Conservation (phyloP, 2,797 vertebrate genomes). For the Microctenopoma steveboyesi region DNA sequence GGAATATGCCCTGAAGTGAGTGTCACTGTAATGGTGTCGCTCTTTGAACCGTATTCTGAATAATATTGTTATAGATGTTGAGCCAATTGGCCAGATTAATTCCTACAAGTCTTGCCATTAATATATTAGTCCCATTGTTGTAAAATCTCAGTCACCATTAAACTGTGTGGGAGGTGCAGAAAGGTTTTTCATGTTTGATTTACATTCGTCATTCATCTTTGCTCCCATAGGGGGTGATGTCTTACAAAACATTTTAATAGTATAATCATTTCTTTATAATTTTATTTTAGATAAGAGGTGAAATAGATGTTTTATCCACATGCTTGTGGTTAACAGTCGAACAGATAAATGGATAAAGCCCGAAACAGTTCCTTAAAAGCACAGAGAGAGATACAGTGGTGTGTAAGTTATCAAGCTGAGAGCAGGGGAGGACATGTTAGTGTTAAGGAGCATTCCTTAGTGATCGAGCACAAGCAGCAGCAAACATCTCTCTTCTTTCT, state of each 20-base stretch:
- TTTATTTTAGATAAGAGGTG: constrained; percentile 12
- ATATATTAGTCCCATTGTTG: constrained; percentile 10
- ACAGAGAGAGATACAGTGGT: constrained; percentile 35
- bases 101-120: constrained; percentile 11
- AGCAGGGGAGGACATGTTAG: constrained; percentile 77
- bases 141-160: constrained; percentile 8
- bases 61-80: constrained; percentile 19
- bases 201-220: constrained; percentile 11
- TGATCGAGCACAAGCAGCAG: constrained; percentile 60
- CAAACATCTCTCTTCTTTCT: constrained; percentile 37
- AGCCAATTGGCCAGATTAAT: constrained; percentile 17
- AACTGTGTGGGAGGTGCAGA: constrained; percentile 16
- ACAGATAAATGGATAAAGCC: constrained; percentile 13
- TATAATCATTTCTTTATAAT: neutral
- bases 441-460: constrained; percentile 77
- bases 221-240: constrained; percentile 6
- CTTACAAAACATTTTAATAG: constrained; percentile 14
- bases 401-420: constrained; percentile 62
- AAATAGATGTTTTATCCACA: constrained; percentile 14
- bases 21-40: constrained; percentile 21
- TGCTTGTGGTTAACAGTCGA: constrained; percentile 9
- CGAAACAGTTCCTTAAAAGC: constrained; percentile 29
- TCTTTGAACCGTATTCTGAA: constrained; percentile 29
- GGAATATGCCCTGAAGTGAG: neutral
- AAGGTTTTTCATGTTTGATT: constrained; percentile 15